A percentile compares a stretch with the other conserved stretches of the same genome.
These are phyloP conservation scores for Protonibea diacanthus DNA, from an alignment of 2,797 vertebrate species.

Conservation along the genomic window DNA sequence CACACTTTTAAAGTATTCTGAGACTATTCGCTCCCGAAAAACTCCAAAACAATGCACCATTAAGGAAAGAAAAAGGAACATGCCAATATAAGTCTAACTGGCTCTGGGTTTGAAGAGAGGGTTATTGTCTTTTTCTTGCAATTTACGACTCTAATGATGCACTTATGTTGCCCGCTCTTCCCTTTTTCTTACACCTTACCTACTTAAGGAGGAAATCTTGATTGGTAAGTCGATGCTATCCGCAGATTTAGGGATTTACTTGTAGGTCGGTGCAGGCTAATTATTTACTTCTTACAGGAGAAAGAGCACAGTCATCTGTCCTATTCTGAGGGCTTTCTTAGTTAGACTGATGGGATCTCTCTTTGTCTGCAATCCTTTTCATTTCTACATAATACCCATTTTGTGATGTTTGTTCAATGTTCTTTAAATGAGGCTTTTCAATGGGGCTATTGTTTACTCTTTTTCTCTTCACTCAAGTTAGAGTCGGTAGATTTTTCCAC, in stretches of 20 bases:
- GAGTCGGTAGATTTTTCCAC: constrained; percentile 77
- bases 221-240: constrained; percentile 99
- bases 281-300: constrained; percentile 93
- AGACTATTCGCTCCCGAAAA: constrained; percentile 24
- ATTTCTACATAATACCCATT: constrained; percentile 86
- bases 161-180: constrained; percentile 99
- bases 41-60: constrained; percentile 43
- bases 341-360: constrained; percentile 89
- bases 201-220: constrained; percentile 99
- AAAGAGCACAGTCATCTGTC: constrained; percentile 91
- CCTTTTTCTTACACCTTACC: constrained; percentile 99
- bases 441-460: constrained; percentile 85
- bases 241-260: constrained; percentile 97
- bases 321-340: constrained; percentile 89
- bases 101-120: constrained; percentile 89
- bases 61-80: constrained; percentile 67
- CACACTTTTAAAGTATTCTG: constrained; percentile 16
- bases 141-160: constrained; percentile 99
- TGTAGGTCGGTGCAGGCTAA: constrained; percentile 94
- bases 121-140: constrained; percentile 98
- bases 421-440: constrained; percentile 84
- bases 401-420: constrained; percentile 88
- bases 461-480: constrained; percentile 77
- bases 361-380: constrained; percentile 87
- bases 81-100: constrained; percentile 69